phyloP scores from a whole-genome alignment of 2,888 invertebrate genomes.

The Aethes cnicana region DNA sequence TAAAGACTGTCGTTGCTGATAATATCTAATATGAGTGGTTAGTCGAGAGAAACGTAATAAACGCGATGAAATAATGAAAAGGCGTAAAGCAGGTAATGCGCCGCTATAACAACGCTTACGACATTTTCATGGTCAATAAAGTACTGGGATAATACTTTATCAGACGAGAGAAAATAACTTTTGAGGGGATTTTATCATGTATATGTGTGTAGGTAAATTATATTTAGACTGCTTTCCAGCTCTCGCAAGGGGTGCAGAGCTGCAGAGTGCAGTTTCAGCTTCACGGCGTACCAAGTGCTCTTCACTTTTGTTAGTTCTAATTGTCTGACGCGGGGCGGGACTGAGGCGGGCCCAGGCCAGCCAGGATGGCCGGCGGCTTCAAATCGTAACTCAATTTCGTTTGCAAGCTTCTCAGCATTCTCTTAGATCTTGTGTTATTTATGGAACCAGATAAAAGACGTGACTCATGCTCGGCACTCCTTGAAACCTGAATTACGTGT shows the following conservation, averaged over 20 bases:
- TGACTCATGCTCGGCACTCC: constrained; percentile 56
- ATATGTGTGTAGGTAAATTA: too few species aligned
- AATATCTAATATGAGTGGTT: constrained; percentile 29
- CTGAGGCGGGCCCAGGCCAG: constrained; percentile 38
- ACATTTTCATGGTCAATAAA: constrained; percentile 49
- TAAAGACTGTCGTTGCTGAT: constrained; percentile 19
- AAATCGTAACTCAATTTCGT: constrained; percentile 37
- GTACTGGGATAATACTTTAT: constrained; percentile 27
- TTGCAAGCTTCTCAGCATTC: constrained; percentile 51
- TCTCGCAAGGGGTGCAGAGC: too few species aligned
- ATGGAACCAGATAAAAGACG: constrained; percentile 62
- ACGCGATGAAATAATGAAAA: constrained; percentile 35
- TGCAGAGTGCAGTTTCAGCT: constrained; percentile 49
- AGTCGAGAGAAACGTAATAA: constrained; percentile 32
- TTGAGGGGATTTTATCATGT: constrained; percentile 41
- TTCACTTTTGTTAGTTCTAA: constrained; percentile 59
- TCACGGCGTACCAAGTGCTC: constrained; percentile 56
- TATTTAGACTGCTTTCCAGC: too few species aligned
- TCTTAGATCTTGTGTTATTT: constrained; percentile 60
- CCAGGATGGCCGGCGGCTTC: constrained; percentile 46
- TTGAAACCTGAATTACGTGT: constrained; percentile 47
- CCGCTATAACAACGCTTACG: constrained; percentile 35
- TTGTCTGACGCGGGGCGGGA: constrained; percentile 44
- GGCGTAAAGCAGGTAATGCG: constrained; percentile 38
- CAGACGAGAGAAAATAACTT: constrained; percentile 36